A percentile compares a stretch with the other conserved stretches of the same genome.
These are phyloP conservation scores for Hoplodrina ambigua DNA, from an alignment of 2,888 invertebrate species.

Conservation along the genomic window DNA sequence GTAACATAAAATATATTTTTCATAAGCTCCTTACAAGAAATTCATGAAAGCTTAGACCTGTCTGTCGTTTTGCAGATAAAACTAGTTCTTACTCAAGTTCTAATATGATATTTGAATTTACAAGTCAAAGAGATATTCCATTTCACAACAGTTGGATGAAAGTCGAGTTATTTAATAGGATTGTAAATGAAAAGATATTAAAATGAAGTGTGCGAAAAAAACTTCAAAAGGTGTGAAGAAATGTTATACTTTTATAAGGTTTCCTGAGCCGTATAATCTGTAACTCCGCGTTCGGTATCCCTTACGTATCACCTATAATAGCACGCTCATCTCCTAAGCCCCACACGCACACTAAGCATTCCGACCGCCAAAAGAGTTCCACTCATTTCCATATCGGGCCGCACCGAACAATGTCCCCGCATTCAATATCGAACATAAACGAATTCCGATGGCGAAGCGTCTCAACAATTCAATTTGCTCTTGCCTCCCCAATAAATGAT, in stretches of 20 bases:
- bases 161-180: not conserved
- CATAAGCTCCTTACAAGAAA: conserved; percentile 48
- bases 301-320: not conserved
- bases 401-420: conserved; percentile 67
- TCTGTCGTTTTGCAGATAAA: conserved; percentile 24
- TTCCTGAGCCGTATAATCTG: too few relatives aligned
- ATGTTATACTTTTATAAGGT: too few relatives aligned
- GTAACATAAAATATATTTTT: conserved; percentile 26
- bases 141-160: not conserved
- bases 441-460: conserved; percentile 75
- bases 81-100: conserved; percentile 5
- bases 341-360: conserved; percentile 60
- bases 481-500: conserved; percentile 68
- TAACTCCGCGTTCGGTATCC: too few relatives aligned
- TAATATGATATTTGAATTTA: conserved; percentile 25
- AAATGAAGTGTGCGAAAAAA: not conserved
- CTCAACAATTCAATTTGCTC: conserved; percentile 77
- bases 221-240: not conserved
- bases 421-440: conserved; percentile 72
- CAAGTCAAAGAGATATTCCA: not conserved
- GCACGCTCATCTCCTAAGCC: conserved; percentile 47
- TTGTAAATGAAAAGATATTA: not conserved
- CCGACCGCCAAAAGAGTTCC: conserved; percentile 64
- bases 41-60: conserved; percentile 33
- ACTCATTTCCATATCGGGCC: conserved; percentile 66